phyloP scores from a whole-genome alignment of 2,888 invertebrate genomes.

The Invenusta paracnida region DNA sequence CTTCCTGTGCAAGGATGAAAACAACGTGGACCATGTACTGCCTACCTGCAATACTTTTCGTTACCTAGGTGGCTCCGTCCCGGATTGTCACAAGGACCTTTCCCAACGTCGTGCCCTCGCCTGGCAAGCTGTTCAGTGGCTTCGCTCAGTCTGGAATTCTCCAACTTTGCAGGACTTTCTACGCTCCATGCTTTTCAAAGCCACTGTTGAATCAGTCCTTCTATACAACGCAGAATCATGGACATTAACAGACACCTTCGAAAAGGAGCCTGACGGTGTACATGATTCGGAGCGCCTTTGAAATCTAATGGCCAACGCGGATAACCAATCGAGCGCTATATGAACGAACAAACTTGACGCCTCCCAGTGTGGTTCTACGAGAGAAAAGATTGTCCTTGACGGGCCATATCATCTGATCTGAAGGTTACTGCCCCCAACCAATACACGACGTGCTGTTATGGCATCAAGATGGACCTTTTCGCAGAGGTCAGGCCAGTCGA shows the following conservation, averaged over 20 bases:
- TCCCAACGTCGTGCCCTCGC: not conserved
- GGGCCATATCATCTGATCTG: not conserved
- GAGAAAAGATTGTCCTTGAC: not conserved
- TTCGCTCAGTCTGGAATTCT: not conserved
- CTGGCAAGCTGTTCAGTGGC: not conserved
- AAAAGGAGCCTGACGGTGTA: not conserved
- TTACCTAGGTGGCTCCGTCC: not conserved
- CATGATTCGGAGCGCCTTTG: not conserved
- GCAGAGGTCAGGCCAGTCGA: not conserved
- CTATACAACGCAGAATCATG: not conserved
- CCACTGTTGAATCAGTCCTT: not conserved
- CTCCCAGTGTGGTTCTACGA: not conserved
- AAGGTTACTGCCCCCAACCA: not conserved
- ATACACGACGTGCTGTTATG: not conserved
- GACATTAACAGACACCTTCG: not conserved
- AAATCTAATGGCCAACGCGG: not conserved
- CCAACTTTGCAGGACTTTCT: not conserved
- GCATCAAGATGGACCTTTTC: not conserved
- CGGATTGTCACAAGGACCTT: not conserved
- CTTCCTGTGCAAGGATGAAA: not conserved
- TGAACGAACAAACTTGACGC: not conserved
- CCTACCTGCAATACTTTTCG: slow-evolving; percentile 1
- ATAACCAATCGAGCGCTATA: not conserved
- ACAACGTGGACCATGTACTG: not conserved
- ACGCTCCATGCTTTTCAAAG: not conserved